Evolutionary conservation across 1,140 invertebrate genomes (phyloP).

Genomic region (Drosophila nannoptera): DNA sequence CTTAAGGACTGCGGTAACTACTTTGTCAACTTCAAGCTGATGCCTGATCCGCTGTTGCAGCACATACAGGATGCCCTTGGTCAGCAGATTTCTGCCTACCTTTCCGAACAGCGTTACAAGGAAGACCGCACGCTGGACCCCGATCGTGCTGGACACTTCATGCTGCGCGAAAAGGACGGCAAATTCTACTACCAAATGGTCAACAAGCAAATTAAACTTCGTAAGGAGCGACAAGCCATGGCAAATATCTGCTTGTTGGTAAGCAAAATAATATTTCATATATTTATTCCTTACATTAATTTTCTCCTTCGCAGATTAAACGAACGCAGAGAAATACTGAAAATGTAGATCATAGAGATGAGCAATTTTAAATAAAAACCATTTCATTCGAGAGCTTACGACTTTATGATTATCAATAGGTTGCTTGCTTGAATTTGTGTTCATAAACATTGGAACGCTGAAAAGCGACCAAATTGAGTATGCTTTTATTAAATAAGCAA

Average conservation of each 20-base stretch:
- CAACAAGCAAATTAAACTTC: constrained; percentile 34
- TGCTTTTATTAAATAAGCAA: background rate
- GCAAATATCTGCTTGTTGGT: constrained; percentile 43
- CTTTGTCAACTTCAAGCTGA: constrained; percentile 41
- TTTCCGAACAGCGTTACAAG: constrained; percentile 52
- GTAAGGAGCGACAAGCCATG: constrained; percentile 27
- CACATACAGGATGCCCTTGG: no score
- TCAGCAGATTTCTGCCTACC: background rate
- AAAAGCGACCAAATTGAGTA: no score
- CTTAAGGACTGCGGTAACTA: constrained; percentile 47
- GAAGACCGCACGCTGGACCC: constrained; percentile 38
- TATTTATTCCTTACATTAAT: background rate
- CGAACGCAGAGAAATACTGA: background rate
- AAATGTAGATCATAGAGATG: no score
- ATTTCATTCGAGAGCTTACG: no score
- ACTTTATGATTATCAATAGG: no score
- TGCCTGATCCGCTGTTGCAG: background rate
- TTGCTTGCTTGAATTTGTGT: no score
- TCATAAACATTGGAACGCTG: no score
- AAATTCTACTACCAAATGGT: constrained; percentile 25
- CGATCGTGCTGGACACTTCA: constrained; percentile 27
- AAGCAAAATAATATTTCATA: background rate
- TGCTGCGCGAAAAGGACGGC: constrained; percentile 9
- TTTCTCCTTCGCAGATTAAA: constrained; percentile 4
- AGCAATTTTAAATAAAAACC: no score